Evolutionary conservation across 2,113 vertebrate species (phyloP).

Genomic region (Thymallus thymallus): DNA sequence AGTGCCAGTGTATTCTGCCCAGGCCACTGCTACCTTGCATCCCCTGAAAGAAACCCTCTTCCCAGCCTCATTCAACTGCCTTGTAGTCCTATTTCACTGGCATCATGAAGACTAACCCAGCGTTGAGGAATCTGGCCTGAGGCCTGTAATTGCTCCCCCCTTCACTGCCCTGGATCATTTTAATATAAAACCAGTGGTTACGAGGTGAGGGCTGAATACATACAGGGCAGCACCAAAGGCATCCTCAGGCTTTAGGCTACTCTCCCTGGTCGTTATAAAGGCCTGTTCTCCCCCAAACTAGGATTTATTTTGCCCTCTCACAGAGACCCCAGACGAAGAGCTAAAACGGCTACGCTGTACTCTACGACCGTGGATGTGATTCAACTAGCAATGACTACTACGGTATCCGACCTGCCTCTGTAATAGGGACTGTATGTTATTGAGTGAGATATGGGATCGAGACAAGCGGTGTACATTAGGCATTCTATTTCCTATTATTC

Average conservation of each 20-base stretch:
- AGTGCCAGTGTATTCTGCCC: too few species aligned
- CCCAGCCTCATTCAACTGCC: neutral
- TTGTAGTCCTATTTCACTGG: neutral
- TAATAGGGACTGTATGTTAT: neutral
- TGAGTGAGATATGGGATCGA: neutral
- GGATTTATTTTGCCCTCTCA: neutral
- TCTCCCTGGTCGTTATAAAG: neutral
- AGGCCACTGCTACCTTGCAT: too few species aligned
- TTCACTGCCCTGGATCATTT: neutral
- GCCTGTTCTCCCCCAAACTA: too few species aligned
- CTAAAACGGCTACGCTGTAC: neutral
- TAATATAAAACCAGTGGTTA: neutral
- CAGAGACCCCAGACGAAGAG: slow-evolving; percentile 1
- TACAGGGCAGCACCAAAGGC: neutral
- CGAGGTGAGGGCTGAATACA: neutral
- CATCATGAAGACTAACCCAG: neutral
- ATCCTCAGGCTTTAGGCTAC: neutral
- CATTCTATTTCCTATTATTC: neutral
- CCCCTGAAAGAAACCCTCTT: neutral
- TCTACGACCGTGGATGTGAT: neutral
- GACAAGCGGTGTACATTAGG: neutral
- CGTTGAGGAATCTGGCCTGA: neutral
- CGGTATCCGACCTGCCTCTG: neutral
- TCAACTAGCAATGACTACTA: slow-evolving; percentile 1
- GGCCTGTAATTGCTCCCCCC: slow-evolving; percentile 1